Conservation (phyloP, 1,140 invertebrate species). For the Lordiphosa clarofinis region DNA sequence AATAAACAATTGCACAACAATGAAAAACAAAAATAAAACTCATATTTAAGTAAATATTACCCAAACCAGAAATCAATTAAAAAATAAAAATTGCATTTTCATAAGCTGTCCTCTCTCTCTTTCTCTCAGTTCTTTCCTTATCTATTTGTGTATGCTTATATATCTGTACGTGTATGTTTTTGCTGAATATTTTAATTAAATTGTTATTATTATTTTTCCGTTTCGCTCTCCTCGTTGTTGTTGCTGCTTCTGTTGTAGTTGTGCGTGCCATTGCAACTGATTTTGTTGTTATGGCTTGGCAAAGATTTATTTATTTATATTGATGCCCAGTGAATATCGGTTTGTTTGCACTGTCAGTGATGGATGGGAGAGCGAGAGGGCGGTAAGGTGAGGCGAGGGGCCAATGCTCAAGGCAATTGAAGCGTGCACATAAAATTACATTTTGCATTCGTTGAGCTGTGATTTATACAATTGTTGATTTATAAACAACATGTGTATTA, state of each 20-base stretch:
- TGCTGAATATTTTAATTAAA: constrained; percentile 74
- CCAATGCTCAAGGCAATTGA: constrained; percentile 70
- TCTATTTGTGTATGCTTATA: constrained; percentile 10
- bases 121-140: background rate
- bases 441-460: constrained; percentile 49
- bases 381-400: background rate
- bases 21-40: constrained; percentile 14
- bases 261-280: constrained; percentile 70
- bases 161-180: constrained; percentile 53
- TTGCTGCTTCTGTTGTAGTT: constrained; percentile 23
- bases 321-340: constrained; percentile 55
- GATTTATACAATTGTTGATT: constrained; percentile 69
- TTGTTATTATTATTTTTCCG: constrained; percentile 72
- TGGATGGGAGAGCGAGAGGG: background rate
- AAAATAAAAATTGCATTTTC: constrained; percentile 72
- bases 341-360: constrained; percentile 47
- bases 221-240: constrained; percentile 17
- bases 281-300: constrained; percentile 71
- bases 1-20: constrained; percentile 20
- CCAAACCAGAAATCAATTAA: constrained; percentile 72
- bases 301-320: constrained; percentile 77
- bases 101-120: constrained; percentile 49
- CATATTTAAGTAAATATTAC: constrained; percentile 59
- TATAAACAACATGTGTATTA: constrained; percentile 75
- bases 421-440: constrained; percentile 65